Percentiles rank a stretch among this genome's conserved stretches.
Evolutionary conservation across 2,888 invertebrate species (phyloP).

Genomic region (Drosophila maculinotata): DNA sequence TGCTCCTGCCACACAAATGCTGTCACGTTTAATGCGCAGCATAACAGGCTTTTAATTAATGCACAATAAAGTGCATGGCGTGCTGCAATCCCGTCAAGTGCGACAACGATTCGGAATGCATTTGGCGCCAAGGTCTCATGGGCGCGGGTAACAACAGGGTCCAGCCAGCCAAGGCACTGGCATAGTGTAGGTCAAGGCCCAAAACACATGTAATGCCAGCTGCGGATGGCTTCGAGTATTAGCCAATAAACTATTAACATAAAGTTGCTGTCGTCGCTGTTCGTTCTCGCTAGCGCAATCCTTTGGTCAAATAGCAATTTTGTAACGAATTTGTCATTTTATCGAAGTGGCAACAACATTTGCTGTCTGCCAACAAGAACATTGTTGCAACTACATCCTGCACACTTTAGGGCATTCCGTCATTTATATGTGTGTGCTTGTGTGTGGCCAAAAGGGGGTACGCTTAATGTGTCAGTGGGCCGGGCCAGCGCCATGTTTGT

Average conservation of each 20-base stretch:
- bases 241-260: slow-evolving; percentile 76
- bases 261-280: slow-evolving; percentile 42
- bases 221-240: slow-evolving; percentile 22
- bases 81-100: slow-evolving; percentile 57
- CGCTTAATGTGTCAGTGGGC: slow-evolving; percentile 73
- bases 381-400: slow-evolving; percentile 35
- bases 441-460: slow-evolving; percentile 60
- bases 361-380: slow-evolving; percentile 38
- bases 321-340: slow-evolving; percentile 75
- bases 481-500: slow-evolving; percentile 19
- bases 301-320: slow-evolving; percentile 63
- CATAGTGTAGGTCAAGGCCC: slow-evolving; percentile 74
- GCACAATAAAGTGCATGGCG: slow-evolving; percentile 65
- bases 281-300: slow-evolving; percentile 29
- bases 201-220: slow-evolving; percentile 58
- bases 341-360: slow-evolving; percentile 72
- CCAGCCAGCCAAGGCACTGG: slow-evolving; percentile 25
- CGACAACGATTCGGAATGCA: slow-evolving; percentile 59
- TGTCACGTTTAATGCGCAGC: slow-evolving; percentile 66
- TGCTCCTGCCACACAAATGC: slow-evolving; percentile 23
- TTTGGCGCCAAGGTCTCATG: slow-evolving; percentile 59
- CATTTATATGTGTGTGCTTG: slow-evolving; percentile 41
- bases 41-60: slow-evolving; percentile 80
- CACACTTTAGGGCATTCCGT: slow-evolving; percentile 27
- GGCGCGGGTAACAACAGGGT: slow-evolving; percentile 7